phyloP scores from a whole-genome alignment of 2,888 invertebrate species.

The Selenia dentaria region DNA sequence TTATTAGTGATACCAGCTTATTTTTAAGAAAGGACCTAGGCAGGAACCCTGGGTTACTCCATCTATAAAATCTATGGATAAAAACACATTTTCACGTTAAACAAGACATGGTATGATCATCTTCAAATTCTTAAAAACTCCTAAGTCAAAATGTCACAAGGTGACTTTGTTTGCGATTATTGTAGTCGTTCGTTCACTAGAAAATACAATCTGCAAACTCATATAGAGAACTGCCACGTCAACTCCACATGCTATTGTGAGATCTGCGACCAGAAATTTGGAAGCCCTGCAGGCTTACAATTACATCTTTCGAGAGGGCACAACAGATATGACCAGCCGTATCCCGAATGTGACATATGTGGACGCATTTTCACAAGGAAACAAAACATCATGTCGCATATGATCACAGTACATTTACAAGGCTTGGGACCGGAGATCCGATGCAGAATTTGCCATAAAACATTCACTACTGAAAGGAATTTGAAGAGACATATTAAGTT shows the following conservation, averaged over 20 bases:
- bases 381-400: constrained; percentile 68
- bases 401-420: constrained; percentile 65
- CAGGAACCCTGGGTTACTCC: not conserved
- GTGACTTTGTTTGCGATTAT: constrained; percentile 54
- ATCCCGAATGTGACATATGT: constrained; percentile 69
- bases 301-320: constrained; percentile 60
- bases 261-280: constrained; percentile 59
- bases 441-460: constrained; percentile 55
- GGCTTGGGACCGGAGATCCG: constrained; percentile 47
- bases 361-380: constrained; percentile 67
- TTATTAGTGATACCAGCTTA: not conserved
- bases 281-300: constrained; percentile 57
- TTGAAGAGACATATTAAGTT: constrained; percentile 60
- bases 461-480: constrained; percentile 61
- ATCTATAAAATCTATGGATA: no score
- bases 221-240: constrained; percentile 67
- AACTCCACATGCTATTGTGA: constrained; percentile 56
- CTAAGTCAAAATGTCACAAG: constrained; percentile 37
- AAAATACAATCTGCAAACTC: constrained; percentile 66
- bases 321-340: constrained; percentile 53
- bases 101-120: no score
- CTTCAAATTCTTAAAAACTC: no score
- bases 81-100: no score
- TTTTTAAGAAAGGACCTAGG: not conserved
- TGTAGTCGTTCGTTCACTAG: constrained; percentile 64